Evolutionary conservation across 1,140 invertebrate species (phyloP).

Genomic region (Trinorchestia longiramus): DNA sequence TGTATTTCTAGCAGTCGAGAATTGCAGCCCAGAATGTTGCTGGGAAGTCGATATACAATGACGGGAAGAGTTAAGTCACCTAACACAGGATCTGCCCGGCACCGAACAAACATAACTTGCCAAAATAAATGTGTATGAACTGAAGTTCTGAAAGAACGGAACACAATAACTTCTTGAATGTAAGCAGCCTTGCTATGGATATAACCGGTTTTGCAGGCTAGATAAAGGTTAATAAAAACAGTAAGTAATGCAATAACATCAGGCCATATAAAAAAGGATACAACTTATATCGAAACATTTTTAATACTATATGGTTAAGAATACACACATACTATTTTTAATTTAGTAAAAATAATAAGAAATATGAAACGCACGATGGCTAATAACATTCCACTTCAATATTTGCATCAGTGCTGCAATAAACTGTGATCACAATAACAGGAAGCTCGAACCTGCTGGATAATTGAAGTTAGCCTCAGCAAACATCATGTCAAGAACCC

Average conservation of each 20-base stretch:
- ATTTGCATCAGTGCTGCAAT: background rate
- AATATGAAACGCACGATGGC: background rate
- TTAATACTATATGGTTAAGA: background rate
- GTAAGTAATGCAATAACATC: background rate
- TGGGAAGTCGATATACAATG: background rate
- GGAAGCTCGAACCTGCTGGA: background rate
- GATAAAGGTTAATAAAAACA: background rate
- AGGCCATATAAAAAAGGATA: background rate
- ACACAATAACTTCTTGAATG: background rate
- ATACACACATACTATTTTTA: background rate
- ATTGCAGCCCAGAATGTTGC: background rate
- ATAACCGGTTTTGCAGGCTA: background rate
- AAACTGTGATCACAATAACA: background rate
- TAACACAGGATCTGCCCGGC: background rate
- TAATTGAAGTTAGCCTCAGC: background rate
- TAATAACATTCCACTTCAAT: background rate
- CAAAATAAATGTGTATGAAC: background rate
- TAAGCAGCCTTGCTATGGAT: background rate
- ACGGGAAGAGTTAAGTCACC: background rate
- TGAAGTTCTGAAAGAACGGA: background rate
- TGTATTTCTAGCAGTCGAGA: background rate
- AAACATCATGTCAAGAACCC: background rate
- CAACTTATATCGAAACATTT: background rate
- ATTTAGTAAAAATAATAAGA: background rate
- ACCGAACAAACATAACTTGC: background rate